These are phyloP conservation scores for Psix sp. DNA, from an alignment of 1,140 invertebrate genomes.

Conservation along the genomic window DNA sequence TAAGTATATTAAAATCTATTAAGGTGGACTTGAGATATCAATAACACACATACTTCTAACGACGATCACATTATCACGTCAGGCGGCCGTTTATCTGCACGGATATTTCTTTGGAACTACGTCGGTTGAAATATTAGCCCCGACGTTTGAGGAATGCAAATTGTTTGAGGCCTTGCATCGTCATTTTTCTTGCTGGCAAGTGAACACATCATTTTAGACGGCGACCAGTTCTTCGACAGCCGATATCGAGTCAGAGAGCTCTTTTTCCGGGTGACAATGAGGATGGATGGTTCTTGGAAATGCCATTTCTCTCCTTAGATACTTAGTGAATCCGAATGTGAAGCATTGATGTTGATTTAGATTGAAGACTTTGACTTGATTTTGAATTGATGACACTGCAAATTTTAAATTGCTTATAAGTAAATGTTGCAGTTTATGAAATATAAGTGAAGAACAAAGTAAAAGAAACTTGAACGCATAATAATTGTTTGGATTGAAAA, in stretches of 20 bases:
- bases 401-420: no score
- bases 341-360: slow-evolving; percentile 14
- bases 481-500: no score
- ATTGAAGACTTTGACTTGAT: slow-evolving; percentile 13
- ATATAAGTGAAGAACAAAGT: no score
- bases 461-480: no score
- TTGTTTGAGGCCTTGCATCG: slow-evolving; percentile 40
- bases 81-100: slow-evolving; percentile 28
- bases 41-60: slow-evolving; percentile 16
- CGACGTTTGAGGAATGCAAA: slow-evolving; percentile 37
- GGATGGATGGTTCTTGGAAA: slow-evolving; percentile 65
- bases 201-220: slow-evolving; percentile 60
- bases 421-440: no score
- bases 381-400: slow-evolving; percentile 8
- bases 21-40: slow-evolving; percentile 2
- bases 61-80: slow-evolving; percentile 42
- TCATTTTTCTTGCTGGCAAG: slow-evolving; percentile 55
- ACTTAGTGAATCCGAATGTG: slow-evolving; percentile 63
- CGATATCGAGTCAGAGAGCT: slow-evolving; percentile 31
- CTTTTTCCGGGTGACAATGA: slow-evolving; percentile 67
- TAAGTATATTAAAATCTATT: not conserved
- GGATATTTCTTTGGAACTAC: slow-evolving; percentile 9
- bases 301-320: slow-evolving; percentile 63
- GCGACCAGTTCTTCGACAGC: slow-evolving; percentile 42
- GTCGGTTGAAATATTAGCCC: slow-evolving; percentile 45